These are phyloP conservation scores for Prenolepis imparis DNA, from an alignment of 2,888 invertebrate species.

Conservation along the genomic window DNA sequence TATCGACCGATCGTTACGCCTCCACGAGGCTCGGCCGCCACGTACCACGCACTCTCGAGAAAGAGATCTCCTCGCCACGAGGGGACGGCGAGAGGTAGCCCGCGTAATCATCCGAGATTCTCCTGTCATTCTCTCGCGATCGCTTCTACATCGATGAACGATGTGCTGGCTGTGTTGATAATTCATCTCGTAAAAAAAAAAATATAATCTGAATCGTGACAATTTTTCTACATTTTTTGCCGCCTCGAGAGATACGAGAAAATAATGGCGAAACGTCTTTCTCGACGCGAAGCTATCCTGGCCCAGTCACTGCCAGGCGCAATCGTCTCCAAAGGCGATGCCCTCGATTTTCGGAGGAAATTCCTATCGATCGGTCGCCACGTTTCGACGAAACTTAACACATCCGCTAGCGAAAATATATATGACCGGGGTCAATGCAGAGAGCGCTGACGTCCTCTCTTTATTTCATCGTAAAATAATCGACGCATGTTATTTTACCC, in stretches of 20 bases:
- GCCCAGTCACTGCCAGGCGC: slow-evolving; percentile 20
- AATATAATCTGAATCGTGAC: background rate
- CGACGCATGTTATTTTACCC: background rate
- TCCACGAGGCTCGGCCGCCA: slow-evolving; percentile 40
- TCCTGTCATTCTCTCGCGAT: background rate
- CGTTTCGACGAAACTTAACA: slow-evolving; percentile 25
- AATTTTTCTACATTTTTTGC: background rate
- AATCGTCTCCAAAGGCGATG: slow-evolving; percentile 19
- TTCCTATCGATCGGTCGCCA: slow-evolving; percentile 37
- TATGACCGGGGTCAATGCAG: slow-evolving; percentile 39
- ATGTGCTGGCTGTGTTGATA: background rate
- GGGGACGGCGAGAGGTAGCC: background rate
- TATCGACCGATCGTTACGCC: slow-evolving; percentile 51
- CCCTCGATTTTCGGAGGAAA: slow-evolving; percentile 31
- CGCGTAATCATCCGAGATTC: slow-evolving; percentile 16
- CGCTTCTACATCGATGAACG: background rate
- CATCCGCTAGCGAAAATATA: slow-evolving; percentile 32
- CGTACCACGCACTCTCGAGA: slow-evolving; percentile 47
- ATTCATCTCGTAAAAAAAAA: background rate
- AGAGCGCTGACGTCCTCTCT: background rate
- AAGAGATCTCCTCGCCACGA: slow-evolving; percentile 35
- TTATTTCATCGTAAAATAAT: background rate
- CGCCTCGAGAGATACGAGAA: too few relatives aligned
- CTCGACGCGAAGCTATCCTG: background rate
- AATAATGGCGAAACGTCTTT: background rate